These are phyloP conservation scores for Caenorhabditis inopinata DNA, from an alignment of 1,140 invertebrate species.

Conservation along the genomic window DNA sequence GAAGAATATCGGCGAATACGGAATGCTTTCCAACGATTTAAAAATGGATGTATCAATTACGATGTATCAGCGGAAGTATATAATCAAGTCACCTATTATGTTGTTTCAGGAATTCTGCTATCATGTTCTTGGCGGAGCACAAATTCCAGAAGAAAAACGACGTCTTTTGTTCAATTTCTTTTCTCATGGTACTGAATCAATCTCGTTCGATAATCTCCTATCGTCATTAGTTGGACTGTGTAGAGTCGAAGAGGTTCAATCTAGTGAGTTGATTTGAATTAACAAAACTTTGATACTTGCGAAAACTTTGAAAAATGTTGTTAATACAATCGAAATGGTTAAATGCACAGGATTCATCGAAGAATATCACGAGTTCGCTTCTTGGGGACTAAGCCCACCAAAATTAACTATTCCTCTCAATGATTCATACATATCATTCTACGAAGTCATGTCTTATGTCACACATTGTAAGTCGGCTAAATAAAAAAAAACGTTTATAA, in stretches of 20 bases:
- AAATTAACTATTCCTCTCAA: slow-evolving; percentile 39
- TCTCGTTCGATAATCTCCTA: slow-evolving; percentile 41
- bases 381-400: slow-evolving; percentile 40
- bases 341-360: slow-evolving; percentile 41
- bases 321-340: not conserved
- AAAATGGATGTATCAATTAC: slow-evolving; percentile 21
- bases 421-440: slow-evolving; percentile 43
- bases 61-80: slow-evolving; percentile 21
- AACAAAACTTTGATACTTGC: too few relatives aligned
- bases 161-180: slow-evolving; percentile 33
- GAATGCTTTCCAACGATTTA: slow-evolving; percentile 21
- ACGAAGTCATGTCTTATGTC: slow-evolving; percentile 46
- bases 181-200: slow-evolving; percentile 5
- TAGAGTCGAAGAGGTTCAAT: slow-evolving; percentile 38
- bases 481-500: not conserved
- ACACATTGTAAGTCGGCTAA: slow-evolving; percentile 45
- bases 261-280: slow-evolving; percentile 31
- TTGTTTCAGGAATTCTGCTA: slow-evolving; percentile 33
- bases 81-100: not conserved
- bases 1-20: slow-evolving; percentile 29
- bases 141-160: slow-evolving; percentile 33
- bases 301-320: too few relatives aligned
- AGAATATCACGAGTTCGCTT: slow-evolving; percentile 35
- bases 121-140: slow-evolving; percentile 37
- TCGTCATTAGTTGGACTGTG: slow-evolving; percentile 43